Evolutionary conservation across 2,113 vertebrate species (phyloP), one percentile per base, ranked within the genome.

Genomic region (Grus americana): DNA sequence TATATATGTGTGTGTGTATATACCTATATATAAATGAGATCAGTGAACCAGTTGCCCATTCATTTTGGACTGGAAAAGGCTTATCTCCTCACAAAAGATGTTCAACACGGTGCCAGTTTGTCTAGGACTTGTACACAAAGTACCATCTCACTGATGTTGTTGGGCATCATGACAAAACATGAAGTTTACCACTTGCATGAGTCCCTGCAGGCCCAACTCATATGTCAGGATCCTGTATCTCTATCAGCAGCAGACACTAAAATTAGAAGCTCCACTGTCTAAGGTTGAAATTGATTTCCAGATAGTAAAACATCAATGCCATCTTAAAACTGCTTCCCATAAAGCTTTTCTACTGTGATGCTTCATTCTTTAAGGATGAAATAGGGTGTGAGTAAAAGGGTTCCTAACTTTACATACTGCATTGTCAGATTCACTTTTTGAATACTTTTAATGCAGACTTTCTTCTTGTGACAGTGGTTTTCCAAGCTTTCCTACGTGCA

Each of bases 231-330:
- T 58, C 47, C 19, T 1, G 0, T 61, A 84, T 38, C 46, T 86
- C 62, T 76, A n/a, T 74, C 72, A 86, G 27, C 23, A 78, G 16
- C 65, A 87, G 38, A 54, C 81, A 47, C 18, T 86, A 59, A 91
- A 74, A 79, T 7, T 70, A 47, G 83, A 88, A 86, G 38, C 44
- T 92, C 38, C 22, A 49, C 63, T 82, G 21, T 84, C 26, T 70
- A 66, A 50, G 67, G 47, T 5, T 95, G 83, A 93, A 92, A 87
- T 91, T 85, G 80, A 94, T 93, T 95, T 93, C 65, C 73, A 85
- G 65, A n/a, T 16, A 71, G 81, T 90, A 93, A 95, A 94, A 52
- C 20, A 87, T 63, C 78, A 47, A 54, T 67, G 47, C 20, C 47
- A 87, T 42, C 32, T 93, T 90, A 78, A 93, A 96, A 87, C 50